A percentile compares a stretch with the other conserved stretches of the same genome.
Evolutionary conservation across 1,140 invertebrate species (phyloP).

Genomic region (Drosophila murphyi): DNA sequence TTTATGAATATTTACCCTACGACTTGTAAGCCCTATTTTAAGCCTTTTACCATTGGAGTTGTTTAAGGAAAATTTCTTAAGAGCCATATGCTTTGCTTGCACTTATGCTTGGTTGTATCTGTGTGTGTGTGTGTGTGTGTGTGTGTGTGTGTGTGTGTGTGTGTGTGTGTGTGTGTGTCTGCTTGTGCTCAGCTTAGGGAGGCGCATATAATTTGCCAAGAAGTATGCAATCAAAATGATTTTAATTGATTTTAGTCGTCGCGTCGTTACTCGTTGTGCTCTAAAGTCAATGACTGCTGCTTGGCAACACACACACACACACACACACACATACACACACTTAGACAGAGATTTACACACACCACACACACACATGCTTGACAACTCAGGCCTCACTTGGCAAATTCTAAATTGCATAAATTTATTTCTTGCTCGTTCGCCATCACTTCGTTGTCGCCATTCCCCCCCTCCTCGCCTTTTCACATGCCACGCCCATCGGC

Average conservation of each 20-base stretch:
- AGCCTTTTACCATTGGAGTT: neutral
- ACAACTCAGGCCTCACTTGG: slow-evolving; percentile 42
- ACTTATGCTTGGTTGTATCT: slow-evolving; percentile 3
- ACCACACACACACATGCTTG: slow-evolving; percentile 18
- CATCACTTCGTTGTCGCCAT: slow-evolving; percentile 19
- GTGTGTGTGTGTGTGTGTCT: slow-evolving; percentile 2
- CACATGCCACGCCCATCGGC: slow-evolving; percentile 67
- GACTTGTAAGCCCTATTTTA: neutral
- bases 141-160: slow-evolving; percentile 13
- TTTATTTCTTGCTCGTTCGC: slow-evolving; percentile 60
- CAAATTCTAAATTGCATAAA: slow-evolving; percentile 82
- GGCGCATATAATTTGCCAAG: slow-evolving; percentile 46
- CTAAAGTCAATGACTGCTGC: slow-evolving; percentile 71
- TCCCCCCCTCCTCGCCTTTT: too few species aligned
- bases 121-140: slow-evolving; percentile 11
- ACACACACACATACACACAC: neutral
- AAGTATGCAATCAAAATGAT: slow-evolving; percentile 76
- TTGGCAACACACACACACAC: slow-evolving; percentile 18
- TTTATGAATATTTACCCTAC: too few species aligned
- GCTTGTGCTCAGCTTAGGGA: slow-evolving; percentile 21
- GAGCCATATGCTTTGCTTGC: neutral
- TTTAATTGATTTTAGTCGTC: slow-evolving; percentile 76
- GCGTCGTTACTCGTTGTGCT: slow-evolving; percentile 41
- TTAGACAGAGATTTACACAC: slow-evolving; percentile 1
- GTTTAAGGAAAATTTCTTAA: neutral